Conservation (phyloP, 1,140 invertebrate species). For the Wiebesia pumilae region DNA sequence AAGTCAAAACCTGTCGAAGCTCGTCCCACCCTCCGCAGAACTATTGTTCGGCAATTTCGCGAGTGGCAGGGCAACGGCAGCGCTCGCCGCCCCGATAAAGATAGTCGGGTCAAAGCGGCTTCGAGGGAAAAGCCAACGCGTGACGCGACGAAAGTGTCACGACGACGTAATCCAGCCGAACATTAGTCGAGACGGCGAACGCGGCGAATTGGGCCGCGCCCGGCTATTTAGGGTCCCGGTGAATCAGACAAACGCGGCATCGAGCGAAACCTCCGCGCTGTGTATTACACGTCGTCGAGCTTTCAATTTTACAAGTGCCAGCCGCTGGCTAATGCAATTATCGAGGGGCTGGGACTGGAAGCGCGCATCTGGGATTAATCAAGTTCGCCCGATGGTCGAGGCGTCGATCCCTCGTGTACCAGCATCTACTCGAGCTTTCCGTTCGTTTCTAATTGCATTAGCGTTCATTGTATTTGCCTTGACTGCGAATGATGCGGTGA, state of each 20-base stretch:
- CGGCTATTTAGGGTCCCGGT: conserved; percentile 12
- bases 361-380: background rate
- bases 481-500: background rate
- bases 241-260: background rate
- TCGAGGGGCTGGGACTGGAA: too few species aligned
- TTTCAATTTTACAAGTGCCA: background rate
- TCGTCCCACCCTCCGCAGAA: too few species aligned
- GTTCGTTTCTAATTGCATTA: background rate
- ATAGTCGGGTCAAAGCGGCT: background rate
- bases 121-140: background rate
- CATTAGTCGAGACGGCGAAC: too few species aligned
- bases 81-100: background rate
- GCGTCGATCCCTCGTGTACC: too few species aligned
- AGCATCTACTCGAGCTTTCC: background rate
- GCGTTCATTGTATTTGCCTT: background rate
- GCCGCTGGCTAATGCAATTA: background rate
- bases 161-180: too few species aligned
- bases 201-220: conserved; percentile 13
- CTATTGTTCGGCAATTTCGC: too few species aligned
- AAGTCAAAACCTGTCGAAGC: too few species aligned
- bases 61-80: too few species aligned
- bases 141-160: background rate
- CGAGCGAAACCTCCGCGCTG: too few species aligned
- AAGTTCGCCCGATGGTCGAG: background rate
- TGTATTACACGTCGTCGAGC: background rate